A percentile compares a stretch with the other conserved stretches of the same genome.
phyloP scores from a whole-genome alignment of 2,113 vertebrate species.

The Tragelaphus buxtoni region DNA sequence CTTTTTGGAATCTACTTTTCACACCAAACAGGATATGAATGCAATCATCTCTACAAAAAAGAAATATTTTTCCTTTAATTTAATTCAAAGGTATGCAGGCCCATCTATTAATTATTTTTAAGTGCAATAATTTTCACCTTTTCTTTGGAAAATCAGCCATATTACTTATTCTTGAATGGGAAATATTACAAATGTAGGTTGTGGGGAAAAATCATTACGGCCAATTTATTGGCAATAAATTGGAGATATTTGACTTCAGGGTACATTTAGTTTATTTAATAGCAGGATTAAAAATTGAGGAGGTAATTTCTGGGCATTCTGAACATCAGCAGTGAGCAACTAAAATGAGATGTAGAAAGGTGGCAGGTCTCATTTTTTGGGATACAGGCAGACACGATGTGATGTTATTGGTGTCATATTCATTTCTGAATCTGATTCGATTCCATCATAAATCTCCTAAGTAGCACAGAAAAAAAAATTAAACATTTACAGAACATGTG shows the following conservation, averaged over 20 bases:
- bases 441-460: slow-evolving; percentile 68
- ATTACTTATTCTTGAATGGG: slow-evolving; percentile 78
- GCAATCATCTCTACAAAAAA: slow-evolving; percentile 95
- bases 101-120: slow-evolving; percentile 99
- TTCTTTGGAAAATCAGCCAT: slow-evolving; percentile 89
- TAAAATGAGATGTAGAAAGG: slow-evolving; percentile 48
- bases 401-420: slow-evolving; percentile 55
- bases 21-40: slow-evolving; percentile 98
- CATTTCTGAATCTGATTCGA: slow-evolving; percentile 73
- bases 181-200: slow-evolving; percentile 78
- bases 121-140: slow-evolving; percentile 94
- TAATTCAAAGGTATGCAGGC: slow-evolving; percentile 90
- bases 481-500: slow-evolving; percentile 75
- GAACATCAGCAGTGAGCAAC: slow-evolving; percentile 34
- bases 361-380: slow-evolving; percentile 63
- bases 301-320: slow-evolving; percentile 75
- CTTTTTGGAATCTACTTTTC: slow-evolving; percentile 99
- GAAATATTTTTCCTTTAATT: slow-evolving; percentile 91
- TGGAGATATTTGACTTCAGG: slow-evolving; percentile 82
- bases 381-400: slow-evolving; percentile 36
- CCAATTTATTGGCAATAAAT: slow-evolving; percentile 81
- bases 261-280: slow-evolving; percentile 84
- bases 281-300: slow-evolving; percentile 76
- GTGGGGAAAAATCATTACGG: slow-evolving; percentile 78
- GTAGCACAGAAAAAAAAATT: slow-evolving; percentile 57